Percentiles rank a stretch among this genome's conserved stretches.
phyloP scores from a whole-genome alignment of 53 echinoderm and acorn worm species.

The Henricia sp. region DNA sequence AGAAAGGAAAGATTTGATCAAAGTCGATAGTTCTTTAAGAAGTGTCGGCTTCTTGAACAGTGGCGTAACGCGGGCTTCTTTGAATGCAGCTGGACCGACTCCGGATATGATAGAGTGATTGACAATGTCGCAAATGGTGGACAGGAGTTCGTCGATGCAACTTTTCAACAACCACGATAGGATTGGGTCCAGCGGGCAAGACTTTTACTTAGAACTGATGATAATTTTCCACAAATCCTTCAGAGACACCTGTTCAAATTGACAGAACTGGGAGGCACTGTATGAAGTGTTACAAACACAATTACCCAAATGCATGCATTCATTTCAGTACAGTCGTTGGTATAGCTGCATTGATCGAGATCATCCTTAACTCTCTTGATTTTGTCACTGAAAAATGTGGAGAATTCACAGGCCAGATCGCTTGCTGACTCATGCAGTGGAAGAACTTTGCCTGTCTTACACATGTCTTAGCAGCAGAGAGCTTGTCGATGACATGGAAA shows the following conservation, averaged over 20 bases:
- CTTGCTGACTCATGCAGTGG: neutral
- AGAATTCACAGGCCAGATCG: slow-evolving; percentile 21
- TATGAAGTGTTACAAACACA: neutral
- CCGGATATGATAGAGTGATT: slow-evolving; percentile 3
- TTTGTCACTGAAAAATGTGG: slow-evolving; percentile 13
- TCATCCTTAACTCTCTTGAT: slow-evolving; percentile 10
- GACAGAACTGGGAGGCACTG: neutral
- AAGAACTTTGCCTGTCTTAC: neutral
- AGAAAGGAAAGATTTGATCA: slow-evolving; percentile 11
- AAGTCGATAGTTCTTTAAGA: slow-evolving; percentile 12
- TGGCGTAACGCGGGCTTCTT: neutral
- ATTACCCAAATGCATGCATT: neutral
- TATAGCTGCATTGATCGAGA: no score
- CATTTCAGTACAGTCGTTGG: neutral
- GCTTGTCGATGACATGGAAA: slow-evolving; percentile 20
- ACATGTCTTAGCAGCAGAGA: neutral
- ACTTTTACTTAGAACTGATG: slow-evolving; percentile 6
- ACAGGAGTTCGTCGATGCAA: slow-evolving; percentile 30
- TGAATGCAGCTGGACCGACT: neutral
- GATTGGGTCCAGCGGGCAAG: neutral
- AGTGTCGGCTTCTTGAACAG: neutral
- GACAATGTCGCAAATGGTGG: slow-evolving; percentile 46
- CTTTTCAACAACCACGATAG: slow-evolving; percentile 18
- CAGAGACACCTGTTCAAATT: neutral
- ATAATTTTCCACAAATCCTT: slow-evolving; percentile 1